Evolutionary conservation across 2,797 vertebrate species (phyloP).

Genomic region (Chaetodon trifasciatus): DNA sequence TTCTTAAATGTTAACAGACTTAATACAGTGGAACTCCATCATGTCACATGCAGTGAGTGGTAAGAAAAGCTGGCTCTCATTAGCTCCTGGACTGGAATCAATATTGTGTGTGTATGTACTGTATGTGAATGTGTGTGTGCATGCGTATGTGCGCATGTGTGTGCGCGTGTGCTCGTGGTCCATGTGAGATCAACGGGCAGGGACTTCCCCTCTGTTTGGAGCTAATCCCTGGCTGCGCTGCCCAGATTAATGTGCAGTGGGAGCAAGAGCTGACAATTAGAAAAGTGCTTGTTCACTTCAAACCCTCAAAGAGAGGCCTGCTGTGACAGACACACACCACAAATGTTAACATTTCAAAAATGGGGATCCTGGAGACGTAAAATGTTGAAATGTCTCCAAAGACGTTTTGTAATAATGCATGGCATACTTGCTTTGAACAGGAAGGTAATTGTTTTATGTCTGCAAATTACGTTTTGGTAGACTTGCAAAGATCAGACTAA

Average conservation of each 20-base stretch:
- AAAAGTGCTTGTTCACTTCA: conserved; percentile 58
- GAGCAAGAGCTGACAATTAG: conserved; percentile 69
- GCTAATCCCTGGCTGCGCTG: conserved; percentile 57
- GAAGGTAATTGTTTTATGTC: conserved; percentile 71
- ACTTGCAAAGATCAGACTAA: conserved; percentile 82
- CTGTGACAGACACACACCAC: conserved; percentile 51
- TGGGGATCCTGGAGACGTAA: conserved; percentile 28
- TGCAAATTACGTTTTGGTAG: conserved; percentile 70
- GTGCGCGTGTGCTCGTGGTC: conserved; percentile 28
- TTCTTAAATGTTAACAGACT: conserved; percentile 75
- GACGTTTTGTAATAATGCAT: conserved; percentile 67
- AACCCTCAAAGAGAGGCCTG: conserved; percentile 44
- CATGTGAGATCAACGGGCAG: conserved; percentile 47
- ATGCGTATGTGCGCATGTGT: conserved; percentile 23
- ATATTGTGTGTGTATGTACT: conserved; percentile 50
- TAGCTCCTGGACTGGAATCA: conserved; percentile 67
- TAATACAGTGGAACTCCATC: conserved; percentile 66
- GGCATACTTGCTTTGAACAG: conserved; percentile 72
- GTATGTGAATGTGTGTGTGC: conserved; percentile 25
- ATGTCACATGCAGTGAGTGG: conserved; percentile 67
- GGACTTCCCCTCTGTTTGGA: conserved; percentile 70
- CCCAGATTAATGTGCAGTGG: conserved; percentile 62
- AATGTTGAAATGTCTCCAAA: conserved; percentile 35
- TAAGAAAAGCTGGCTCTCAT: conserved; percentile 67
- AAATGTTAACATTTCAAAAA: conserved; percentile 43